Percentiles rank a stretch among this genome's conserved stretches.
phyloP scores from a whole-genome alignment of 2,888 invertebrate genomes.

The Callinectes sapidus region DNA sequence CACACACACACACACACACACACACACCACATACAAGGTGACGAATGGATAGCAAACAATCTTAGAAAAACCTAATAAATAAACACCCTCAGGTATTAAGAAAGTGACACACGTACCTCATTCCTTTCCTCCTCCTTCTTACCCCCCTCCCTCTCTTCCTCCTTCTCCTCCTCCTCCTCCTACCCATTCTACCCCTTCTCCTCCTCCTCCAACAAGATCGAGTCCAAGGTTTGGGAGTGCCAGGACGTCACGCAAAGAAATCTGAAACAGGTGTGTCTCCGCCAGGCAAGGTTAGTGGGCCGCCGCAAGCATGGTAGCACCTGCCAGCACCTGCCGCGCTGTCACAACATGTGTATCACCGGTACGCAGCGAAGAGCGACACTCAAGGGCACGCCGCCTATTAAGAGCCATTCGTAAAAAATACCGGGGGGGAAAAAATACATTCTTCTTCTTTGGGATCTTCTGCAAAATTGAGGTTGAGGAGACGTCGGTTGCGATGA shows the following conservation, averaged over 20 bases:
- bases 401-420: neutral
- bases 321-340: constrained; percentile 20
- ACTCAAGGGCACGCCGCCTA: neutral
- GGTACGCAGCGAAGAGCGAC: neutral
- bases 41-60: neutral
- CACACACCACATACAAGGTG: constrained; percentile 17
- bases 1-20: neutral
- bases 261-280: constrained; percentile 30
- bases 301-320: constrained; percentile 18
- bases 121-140: neutral
- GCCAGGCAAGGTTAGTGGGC: constrained; percentile 27
- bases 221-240: constrained; percentile 11
- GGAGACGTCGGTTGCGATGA: neutral
- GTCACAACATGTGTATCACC: constrained; percentile 2
- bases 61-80: constrained; percentile 1
- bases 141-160: neutral
- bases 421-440: neutral
- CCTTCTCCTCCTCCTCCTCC: neutral
- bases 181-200: neutral
- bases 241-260: neutral
- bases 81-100: neutral
- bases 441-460: neutral
- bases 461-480: constrained; percentile 5
- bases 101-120: neutral
- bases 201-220: neutral